Evolutionary conservation across 1,140 invertebrate genomes (phyloP).

Genomic region (Limonius californicus): DNA sequence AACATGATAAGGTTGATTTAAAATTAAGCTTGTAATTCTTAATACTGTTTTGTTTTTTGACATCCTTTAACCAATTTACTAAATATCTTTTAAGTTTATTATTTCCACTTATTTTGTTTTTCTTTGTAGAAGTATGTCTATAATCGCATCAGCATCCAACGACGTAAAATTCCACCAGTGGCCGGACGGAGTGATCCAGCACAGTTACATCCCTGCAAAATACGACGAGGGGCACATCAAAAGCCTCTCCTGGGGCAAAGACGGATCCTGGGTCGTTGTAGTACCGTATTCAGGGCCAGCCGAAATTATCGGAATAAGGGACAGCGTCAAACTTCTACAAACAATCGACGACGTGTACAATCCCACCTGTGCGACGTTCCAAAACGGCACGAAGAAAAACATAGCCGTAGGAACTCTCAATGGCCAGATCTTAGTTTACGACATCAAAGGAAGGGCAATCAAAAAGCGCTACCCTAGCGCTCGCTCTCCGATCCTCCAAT

Average conservation of each 20-base stretch:
- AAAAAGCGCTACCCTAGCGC: conserved; percentile 36
- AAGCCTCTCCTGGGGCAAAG: conserved; percentile 42
- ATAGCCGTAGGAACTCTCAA: conserved; percentile 41
- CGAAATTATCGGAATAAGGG: conserved; percentile 40
- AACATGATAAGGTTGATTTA: too few species aligned
- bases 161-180: conserved; percentile 40
- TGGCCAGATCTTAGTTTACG: conserved; percentile 42
- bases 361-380: conserved; percentile 42
- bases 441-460: conserved; percentile 38
- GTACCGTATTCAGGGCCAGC: conserved; percentile 37
- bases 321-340: conserved; percentile 37
- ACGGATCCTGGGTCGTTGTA: conserved; percentile 42
- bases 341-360: conserved; percentile 37
- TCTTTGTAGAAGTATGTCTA: background rate
- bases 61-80: too few species aligned
- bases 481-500: conserved; percentile 28
- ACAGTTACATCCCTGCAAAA: conserved; percentile 30
- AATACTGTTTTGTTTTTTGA: too few species aligned
- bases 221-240: conserved; percentile 32
- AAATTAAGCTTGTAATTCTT: too few species aligned
- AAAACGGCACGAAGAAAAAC: conserved; percentile 39
- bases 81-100: too few species aligned
- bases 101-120: too few species aligned
- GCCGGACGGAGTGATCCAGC: conserved; percentile 24
- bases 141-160: conserved; percentile 34